Evolutionary conservation across 1,140 invertebrate species (phyloP).

Genomic region (Drosophila repletoides): DNA sequence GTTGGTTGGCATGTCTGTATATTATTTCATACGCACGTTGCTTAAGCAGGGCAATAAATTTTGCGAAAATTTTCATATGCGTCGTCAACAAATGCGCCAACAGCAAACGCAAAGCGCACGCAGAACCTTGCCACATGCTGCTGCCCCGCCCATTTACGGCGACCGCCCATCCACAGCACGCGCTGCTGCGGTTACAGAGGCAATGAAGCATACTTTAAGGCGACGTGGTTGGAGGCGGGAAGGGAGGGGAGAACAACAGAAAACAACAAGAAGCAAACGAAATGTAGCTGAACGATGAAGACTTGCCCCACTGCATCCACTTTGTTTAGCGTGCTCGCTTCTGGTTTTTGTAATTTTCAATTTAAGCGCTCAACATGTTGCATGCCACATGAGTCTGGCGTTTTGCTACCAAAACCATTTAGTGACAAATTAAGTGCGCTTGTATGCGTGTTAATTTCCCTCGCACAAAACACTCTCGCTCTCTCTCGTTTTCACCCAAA

Average conservation of each 20-base stretch:
- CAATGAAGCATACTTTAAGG: conserved; percentile 54
- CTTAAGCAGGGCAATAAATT: conserved; percentile 78
- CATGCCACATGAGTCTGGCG: conserved; percentile 51
- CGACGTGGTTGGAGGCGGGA: not conserved
- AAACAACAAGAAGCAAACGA: conserved; percentile 5
- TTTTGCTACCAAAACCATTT: conserved; percentile 48
- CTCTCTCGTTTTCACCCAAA: too few relatives aligned
- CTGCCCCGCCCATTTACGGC: too few relatives aligned
- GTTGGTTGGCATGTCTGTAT: conserved; percentile 48
- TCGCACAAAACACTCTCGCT: conserved; percentile 48
- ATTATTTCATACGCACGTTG: conserved; percentile 78
- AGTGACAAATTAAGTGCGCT: conserved; percentile 76
- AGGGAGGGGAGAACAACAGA: not conserved
- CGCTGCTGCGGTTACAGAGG: conserved; percentile 56
- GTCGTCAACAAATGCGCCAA: conserved; percentile 49
- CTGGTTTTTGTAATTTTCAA: conserved; percentile 76
- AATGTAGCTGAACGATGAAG: conserved; percentile 37
- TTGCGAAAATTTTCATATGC: conserved; percentile 74
- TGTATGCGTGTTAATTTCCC: conserved; percentile 74
- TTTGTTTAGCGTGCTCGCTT: conserved; percentile 38
- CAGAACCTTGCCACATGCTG: conserved; percentile 32
- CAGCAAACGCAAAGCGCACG: conserved; percentile 33
- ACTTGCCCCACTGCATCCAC: not conserved
- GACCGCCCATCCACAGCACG: conserved; percentile 40
- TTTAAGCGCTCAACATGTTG: conserved; percentile 76